Percentiles rank a stretch among this genome's conserved stretches.
phyloP scores from a whole-genome alignment of 2,113 vertebrate species.

The Semnornis frantzii region DNA sequence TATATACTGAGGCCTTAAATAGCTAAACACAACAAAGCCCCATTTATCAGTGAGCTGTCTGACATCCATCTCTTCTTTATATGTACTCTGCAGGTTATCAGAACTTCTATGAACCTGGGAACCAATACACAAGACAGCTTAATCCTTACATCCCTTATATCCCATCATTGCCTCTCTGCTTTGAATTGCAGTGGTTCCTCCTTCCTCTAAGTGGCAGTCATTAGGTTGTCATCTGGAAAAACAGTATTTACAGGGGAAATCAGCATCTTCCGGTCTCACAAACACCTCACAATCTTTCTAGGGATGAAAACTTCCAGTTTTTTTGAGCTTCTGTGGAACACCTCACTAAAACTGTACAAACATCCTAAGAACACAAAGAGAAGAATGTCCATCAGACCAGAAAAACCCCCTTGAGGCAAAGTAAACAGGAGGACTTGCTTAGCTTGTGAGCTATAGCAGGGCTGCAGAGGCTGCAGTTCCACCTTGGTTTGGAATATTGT shows the following conservation, averaged over 20 bases:
- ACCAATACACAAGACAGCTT: background rate
- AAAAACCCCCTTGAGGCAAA: background rate
- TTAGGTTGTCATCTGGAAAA: background rate
- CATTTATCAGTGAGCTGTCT: background rate
- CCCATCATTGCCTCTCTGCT: background rate
- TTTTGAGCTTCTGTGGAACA: background rate
- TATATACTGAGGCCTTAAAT: background rate
- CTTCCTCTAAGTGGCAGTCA: background rate
- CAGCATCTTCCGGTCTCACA: background rate
- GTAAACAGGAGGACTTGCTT: background rate
- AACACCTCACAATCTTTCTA: background rate
- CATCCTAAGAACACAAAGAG: background rate
- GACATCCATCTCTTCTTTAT: background rate
- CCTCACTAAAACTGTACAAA: background rate
- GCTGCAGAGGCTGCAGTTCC: constrained; percentile 40
- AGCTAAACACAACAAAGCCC: background rate
- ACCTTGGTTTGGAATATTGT: background rate
- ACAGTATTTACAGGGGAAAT: background rate
- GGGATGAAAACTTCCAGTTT: background rate
- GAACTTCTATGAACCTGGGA: background rate
- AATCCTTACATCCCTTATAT: background rate
- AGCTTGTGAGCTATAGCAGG: background rate
- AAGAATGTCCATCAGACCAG: background rate
- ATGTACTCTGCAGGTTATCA: background rate
- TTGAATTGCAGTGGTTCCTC: background rate